Conservation (phyloP, 1,140 invertebrate genomes). For the Trichomalopsis sarcophagae region DNA sequence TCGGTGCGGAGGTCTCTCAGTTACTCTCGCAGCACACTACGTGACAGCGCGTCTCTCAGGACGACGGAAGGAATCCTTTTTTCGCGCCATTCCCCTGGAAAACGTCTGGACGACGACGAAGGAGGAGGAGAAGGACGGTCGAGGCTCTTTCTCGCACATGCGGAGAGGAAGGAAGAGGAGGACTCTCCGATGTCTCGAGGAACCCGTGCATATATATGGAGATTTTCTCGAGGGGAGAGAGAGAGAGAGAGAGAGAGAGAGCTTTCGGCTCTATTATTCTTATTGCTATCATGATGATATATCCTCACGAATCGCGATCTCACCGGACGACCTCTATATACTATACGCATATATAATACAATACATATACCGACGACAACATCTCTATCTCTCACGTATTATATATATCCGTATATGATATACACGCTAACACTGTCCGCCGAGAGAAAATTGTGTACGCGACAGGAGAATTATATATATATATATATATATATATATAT, state of each 20-base stretch:
- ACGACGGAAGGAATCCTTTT: neutral
- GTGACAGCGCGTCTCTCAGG: neutral
- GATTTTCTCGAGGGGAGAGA: neutral
- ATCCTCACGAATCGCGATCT: constrained; percentile 14
- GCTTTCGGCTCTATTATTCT: neutral
- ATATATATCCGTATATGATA: neutral
- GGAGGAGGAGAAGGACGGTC: neutral
- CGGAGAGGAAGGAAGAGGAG: neutral
- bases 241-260: neutral
- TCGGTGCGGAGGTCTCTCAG: neutral
- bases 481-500: neutral
- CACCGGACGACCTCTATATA: constrained; percentile 6
- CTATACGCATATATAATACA: neutral
- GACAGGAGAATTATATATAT: neutral
- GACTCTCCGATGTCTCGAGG: neutral
- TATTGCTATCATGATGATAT: neutral
- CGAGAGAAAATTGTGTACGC: neutral
- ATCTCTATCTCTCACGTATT: neutral
- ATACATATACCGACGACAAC: neutral
- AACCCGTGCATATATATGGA: neutral
- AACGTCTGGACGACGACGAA: neutral
- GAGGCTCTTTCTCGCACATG: neutral
- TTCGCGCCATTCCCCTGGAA: neutral
- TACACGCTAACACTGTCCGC: neutral
- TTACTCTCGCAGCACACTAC: too few relatives aligned